Percentiles rank a stretch among this genome's conserved stretches.
Conservation (phyloP, 1,140 invertebrate species). For the Drosophila azteca region DNA sequence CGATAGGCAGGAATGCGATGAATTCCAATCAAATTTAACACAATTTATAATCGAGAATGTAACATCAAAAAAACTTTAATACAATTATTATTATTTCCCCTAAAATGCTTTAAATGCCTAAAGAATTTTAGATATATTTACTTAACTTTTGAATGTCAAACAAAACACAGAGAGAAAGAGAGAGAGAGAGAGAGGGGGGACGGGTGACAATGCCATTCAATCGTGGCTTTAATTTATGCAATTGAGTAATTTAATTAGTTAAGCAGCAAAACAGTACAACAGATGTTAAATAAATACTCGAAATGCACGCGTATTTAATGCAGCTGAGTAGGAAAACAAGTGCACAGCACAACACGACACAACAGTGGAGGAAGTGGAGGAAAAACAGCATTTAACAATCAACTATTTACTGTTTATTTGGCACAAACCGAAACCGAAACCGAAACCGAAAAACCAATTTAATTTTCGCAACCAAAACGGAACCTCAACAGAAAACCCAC, state of each 20-base stretch:
- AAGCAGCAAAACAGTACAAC: constrained; percentile 23
- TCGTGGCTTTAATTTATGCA: constrained; percentile 65
- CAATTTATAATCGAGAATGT: too few species aligned
- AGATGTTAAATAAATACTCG: constrained; percentile 62
- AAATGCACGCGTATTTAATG: constrained; percentile 3
- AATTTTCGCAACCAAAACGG: constrained; percentile 13
- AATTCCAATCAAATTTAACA: too few species aligned
- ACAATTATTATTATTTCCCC: too few species aligned
- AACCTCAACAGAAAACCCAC: background rate
- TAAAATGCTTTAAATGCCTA: background rate
- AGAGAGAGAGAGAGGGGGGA: too few species aligned
- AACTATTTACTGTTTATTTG: constrained; percentile 45
- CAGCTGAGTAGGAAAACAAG: constrained; percentile 19
- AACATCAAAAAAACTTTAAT: too few species aligned
- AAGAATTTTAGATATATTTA: constrained; percentile 34
- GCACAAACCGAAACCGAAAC: constrained; percentile 8
- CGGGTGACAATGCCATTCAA: constrained; percentile 5
- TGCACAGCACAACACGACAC: background rate
- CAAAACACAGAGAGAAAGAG: background rate
- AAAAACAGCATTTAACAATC: constrained; percentile 42
- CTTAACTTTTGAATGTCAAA: constrained; percentile 10
- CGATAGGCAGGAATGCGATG: too few species aligned
- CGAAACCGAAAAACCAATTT: constrained; percentile 44
- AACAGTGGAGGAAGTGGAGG: background rate
- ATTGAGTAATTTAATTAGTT: constrained; percentile 66